Conservation (phyloP, 2,888 invertebrate genomes). For the Drosophila lacicola region DNA sequence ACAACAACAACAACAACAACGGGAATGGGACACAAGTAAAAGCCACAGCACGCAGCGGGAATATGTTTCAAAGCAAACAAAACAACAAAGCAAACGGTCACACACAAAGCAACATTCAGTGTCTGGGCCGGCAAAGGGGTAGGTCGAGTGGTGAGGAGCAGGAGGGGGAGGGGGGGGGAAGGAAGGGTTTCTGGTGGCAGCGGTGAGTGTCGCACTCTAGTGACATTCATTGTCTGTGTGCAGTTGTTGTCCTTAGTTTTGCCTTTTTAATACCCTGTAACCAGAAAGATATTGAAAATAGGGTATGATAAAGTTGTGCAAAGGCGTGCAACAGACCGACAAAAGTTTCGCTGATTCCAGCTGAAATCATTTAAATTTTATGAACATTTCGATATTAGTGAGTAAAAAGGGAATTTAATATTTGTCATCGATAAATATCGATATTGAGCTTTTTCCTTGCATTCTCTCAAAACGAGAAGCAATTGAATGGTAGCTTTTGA, state of each 20-base stretch:
- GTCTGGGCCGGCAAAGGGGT: constrained; percentile 1
- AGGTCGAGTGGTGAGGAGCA: neutral
- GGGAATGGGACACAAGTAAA: constrained; percentile 33
- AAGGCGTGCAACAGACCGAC: too few relatives aligned
- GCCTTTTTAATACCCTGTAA: constrained; percentile 6
- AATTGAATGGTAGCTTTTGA: too few relatives aligned
- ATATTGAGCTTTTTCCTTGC: too few relatives aligned
- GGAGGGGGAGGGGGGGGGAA: neutral
- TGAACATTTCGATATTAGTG: neutral
- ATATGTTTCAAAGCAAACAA: constrained; percentile 59
- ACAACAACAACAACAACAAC: neutral
- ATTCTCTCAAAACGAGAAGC: too few relatives aligned
- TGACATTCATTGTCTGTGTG: constrained; percentile 54
- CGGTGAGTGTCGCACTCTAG: constrained; percentile 15
- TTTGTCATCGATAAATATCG: too few relatives aligned
- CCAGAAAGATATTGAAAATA: neutral
- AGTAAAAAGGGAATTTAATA: too few relatives aligned
- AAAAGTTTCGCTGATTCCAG: too few relatives aligned
- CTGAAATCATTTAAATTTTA: neutral
- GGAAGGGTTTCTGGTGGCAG: neutral
- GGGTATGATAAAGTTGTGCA: neutral
- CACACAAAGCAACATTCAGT: constrained; percentile 34
- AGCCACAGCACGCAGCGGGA: constrained; percentile 55
- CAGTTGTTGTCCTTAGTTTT: constrained; percentile 27
- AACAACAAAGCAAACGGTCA: constrained; percentile 40